Base-by-base conservation (phyloP, 2,797 vertebrate species). In the Pangasius krempfi region DNA sequence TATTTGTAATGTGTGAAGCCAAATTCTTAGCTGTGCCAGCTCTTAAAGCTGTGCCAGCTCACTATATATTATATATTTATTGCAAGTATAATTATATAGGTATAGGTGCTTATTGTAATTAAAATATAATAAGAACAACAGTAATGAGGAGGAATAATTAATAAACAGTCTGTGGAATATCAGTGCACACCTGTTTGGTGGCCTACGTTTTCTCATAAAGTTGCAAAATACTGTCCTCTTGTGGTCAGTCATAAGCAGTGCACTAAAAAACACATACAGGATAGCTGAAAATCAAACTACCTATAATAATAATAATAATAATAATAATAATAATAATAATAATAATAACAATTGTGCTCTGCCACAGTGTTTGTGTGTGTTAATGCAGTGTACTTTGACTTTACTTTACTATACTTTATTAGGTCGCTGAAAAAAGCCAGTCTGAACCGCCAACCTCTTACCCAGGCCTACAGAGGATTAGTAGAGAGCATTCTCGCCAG, bases 191-290 rank as follows among this genome's bases (percentile, higher is more conserved):
- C 79, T 16, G 12, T 30, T 60, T 60, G 30, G 18, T 58, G 12
- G 3, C 14, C 30, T 80, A 20, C 0, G 6, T 33, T 72, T 83
- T 76, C 33, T 58, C 6, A 25, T 20, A 64, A 78, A 25, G 37
- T 85, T 33, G 33, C 20, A 47, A 80, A 85, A 88, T 75, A 83
- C 72, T 90, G 79, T 66, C 37, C 7, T 44, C 86, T 16, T 60
- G 84, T 88, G 89, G 84, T 68, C 78, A 50, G 5, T 79, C 13
- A 10, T 8, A 40, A 4, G 18, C 12, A 85, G 30, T 87, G 84
- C 64, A 20, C 33, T 4, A 0, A 44, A 0, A 18, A 4, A 20
- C 8, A 37, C 18, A 80, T 33, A 27, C 2, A 3, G 37, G 5
- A 62, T 3, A 40, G 20, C 9, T 80, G 10, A 37, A 60, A 54